Evolutionary conservation across 2,888 invertebrate species (phyloP).

Genomic region (Luffia ferchaultella): DNA sequence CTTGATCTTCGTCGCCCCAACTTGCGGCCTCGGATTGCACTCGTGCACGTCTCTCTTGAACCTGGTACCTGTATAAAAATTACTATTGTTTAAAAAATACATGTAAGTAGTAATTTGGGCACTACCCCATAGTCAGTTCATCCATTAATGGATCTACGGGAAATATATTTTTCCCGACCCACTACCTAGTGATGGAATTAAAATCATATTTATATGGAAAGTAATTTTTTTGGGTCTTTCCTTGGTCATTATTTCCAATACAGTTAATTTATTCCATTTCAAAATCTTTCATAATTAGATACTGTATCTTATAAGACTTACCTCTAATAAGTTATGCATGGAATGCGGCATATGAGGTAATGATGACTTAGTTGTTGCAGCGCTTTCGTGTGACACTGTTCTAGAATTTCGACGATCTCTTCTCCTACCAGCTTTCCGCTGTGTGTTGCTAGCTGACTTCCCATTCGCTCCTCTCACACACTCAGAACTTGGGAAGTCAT

Average conservation of each 20-base stretch:
- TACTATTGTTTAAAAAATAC: neutral
- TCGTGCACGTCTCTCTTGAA: constrained; percentile 25
- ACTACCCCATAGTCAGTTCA: no score
- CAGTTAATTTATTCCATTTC: no score
- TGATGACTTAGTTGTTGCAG: constrained; percentile 61
- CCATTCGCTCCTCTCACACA: constrained; percentile 65
- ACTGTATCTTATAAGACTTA: constrained; percentile 30
- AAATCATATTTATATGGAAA: no score
- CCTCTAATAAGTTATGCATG: constrained; percentile 69
- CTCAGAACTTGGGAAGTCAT: constrained; percentile 82
- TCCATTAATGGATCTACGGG: no score
- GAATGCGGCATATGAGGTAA: constrained; percentile 61
- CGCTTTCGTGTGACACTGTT: constrained; percentile 50
- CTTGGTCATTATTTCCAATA: no score
- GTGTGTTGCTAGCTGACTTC: constrained; percentile 50
- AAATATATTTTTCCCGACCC: no score
- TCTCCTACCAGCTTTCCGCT: constrained; percentile 69
- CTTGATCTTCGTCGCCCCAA: constrained; percentile 45
- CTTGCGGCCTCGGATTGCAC: constrained; percentile 28
- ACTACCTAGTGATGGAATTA: no score
- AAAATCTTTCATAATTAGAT: no score
- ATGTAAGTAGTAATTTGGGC: no score
- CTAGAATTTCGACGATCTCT: constrained; percentile 69
- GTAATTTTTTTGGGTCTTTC: no score
- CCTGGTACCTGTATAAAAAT: constrained; percentile 37